phyloP scores from a whole-genome alignment of 2,797 vertebrate species.

The Limnodromus scolopaceus region DNA sequence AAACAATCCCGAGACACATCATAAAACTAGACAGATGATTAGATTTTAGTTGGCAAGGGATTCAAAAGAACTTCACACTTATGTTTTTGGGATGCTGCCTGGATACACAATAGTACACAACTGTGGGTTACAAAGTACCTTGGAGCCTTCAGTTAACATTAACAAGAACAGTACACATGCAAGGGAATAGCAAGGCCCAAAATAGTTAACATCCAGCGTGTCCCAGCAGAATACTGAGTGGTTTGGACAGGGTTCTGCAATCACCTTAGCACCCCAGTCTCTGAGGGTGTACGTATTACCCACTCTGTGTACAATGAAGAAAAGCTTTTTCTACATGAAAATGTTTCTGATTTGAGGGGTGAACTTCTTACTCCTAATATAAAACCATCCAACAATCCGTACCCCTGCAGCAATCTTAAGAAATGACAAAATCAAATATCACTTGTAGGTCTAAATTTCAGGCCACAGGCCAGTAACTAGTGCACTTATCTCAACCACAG shows the following conservation, averaged over 20 bases:
- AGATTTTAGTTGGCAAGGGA: conserved; percentile 45
- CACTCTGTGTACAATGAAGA: neutral
- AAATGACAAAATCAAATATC: neutral
- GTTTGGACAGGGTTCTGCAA: neutral
- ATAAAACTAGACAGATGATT: conserved; percentile 50
- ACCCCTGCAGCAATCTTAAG: neutral
- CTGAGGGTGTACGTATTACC: neutral
- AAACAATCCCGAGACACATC: conserved; percentile 45
- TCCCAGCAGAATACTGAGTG: neutral
- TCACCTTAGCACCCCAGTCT: neutral
- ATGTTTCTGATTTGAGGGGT: neutral
- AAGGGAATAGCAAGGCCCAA: conserved; percentile 27
- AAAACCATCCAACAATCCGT: neutral
- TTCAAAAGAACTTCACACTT: conserved; percentile 45
- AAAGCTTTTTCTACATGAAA: neutral
- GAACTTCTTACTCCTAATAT: neutral
- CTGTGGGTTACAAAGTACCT: conserved; percentile 30
- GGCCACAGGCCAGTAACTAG: neutral
- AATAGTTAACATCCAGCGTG: neutral
- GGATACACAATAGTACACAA: conserved; percentile 13
- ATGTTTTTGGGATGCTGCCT: conserved; percentile 46
- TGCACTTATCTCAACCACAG: neutral
- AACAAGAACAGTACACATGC: neutral
- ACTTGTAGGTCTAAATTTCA: neutral
- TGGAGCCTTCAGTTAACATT: conserved; percentile 13